These are phyloP conservation scores for Columba livia DNA, from an alignment of 2,113 vertebrate species.

Conservation along the genomic window DNA sequence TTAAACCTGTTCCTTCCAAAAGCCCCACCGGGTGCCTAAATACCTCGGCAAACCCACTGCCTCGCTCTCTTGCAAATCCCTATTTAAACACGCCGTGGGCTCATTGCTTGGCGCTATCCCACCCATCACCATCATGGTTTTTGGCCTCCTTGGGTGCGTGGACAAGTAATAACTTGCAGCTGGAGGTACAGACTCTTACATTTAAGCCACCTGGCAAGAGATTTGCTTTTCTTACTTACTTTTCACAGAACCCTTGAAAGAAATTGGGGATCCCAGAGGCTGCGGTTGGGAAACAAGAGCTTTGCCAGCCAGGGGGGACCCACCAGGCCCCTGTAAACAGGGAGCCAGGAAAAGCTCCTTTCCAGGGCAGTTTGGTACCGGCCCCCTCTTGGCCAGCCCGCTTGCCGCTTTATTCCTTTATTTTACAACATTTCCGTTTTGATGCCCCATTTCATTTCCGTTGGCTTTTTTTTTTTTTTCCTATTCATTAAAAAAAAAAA, in stretches of 20 bases:
- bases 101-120: not conserved
- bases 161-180: not conserved
- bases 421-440: slow-evolving; percentile 35
- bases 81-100: not conserved
- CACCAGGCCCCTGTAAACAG: not conserved
- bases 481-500: slow-evolving; percentile 20
- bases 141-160: not conserved
- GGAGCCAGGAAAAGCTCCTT: not conserved
- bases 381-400: slow-evolving; percentile 64
- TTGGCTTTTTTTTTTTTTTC: slow-evolving; percentile 9
- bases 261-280: not conserved
- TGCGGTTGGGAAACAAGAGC: not conserved
- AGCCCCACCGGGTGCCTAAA: not conserved
- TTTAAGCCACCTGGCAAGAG: slow-evolving; percentile 17
- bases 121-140: not conserved
- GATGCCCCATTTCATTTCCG: not conserved
- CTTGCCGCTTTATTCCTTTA: slow-evolving; percentile 1
- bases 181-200: not conserved
- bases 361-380: not conserved
- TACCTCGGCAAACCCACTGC: not conserved
- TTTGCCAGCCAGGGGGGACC: not conserved
- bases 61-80: not conserved
- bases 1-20: not conserved
- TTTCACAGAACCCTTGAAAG: slow-evolving; percentile 19
- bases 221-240: not conserved